Evolutionary conservation across 2,888 invertebrate species (phyloP).

Genomic region (Zelleria hepariella): DNA sequence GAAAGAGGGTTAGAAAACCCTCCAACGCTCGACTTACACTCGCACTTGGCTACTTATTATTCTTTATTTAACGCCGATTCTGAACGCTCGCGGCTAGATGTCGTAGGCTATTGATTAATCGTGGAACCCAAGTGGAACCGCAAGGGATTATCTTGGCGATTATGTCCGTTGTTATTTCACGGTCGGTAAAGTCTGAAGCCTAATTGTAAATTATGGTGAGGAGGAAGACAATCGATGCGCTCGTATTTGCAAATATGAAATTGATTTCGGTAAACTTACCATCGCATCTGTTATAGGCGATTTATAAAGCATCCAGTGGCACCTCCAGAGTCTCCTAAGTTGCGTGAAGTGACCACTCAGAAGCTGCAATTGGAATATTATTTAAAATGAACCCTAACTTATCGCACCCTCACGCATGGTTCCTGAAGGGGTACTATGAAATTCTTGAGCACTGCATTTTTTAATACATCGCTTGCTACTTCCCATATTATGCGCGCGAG

Average conservation of each 20-base stretch:
- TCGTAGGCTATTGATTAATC: conserved; percentile 39
- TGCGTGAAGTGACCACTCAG: too few relatives aligned
- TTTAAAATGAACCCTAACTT: too few relatives aligned
- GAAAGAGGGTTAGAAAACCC: too few relatives aligned
- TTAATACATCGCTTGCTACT: too few relatives aligned
- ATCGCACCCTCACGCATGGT: too few relatives aligned
- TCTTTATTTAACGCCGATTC: conserved; percentile 19
- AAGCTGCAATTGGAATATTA: too few relatives aligned
- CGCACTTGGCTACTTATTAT: not conserved
- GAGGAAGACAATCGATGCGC: not conserved
- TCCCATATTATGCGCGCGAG: too few relatives aligned
- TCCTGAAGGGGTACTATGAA: too few relatives aligned
- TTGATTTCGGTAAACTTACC: too few relatives aligned
- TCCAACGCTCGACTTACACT: too few relatives aligned
- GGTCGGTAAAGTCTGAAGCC: conserved; percentile 13
- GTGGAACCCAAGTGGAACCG: conserved; percentile 15
- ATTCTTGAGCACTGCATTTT: too few relatives aligned
- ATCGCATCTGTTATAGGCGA: too few relatives aligned
- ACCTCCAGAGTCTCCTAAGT: not conserved
- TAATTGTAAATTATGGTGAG: conserved; percentile 5
- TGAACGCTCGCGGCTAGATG: conserved; percentile 30
- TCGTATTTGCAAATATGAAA: not conserved
- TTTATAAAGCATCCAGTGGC: not conserved
- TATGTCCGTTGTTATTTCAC: conserved; percentile 26
- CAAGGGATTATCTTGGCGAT: conserved; percentile 36